Evolutionary conservation across 2,113 vertebrate species (phyloP), one percentile per base, ranked within the genome.

Genomic region (Poeciliopsis prolifica): DNA sequence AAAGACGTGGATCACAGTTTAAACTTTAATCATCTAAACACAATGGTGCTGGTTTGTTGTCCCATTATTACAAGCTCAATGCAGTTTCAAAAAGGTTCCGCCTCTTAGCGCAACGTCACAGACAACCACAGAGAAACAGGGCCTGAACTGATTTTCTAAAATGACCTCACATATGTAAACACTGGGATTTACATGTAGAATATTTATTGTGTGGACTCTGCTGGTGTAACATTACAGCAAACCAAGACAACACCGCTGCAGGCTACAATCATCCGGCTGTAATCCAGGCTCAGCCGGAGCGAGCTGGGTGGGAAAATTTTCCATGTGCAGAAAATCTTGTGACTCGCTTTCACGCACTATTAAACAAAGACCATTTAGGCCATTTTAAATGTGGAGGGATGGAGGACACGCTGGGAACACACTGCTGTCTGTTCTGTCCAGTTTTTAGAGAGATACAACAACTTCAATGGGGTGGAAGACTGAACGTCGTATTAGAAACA

Each of bases 261-360:
- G 61, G 65, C 73, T 62, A 63, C 70, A 75, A 83, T 80, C 65
- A 79, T 70, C 76, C 3, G 1, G 44, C 70, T 69, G 37, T 77
- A 86, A 88, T 79, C 81, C 68, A n/a, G 75, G 35, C 48, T 78
- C 3, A 65, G 54, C 63, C 72, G 26, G 54, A 65, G 79, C 11
- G 60, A 66, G 64, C 63, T 4, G 1, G 3, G 70, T 78, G 78
- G 73, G 72, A 73, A 85, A 65, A 40, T 2, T 28, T 72, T 77
- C 79, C 67, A 75, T 68, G 42, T 65, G 65, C 68, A 79, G 54
- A 40, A 75, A 75, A 61, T 82, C 81, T 78, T 80, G 67, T 82
- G 82, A 86, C 78, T 82, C 51, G 44, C 58, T 84, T 74, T 79
- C 33, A 63, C 78, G 75, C 19, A 1, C 64, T 28, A 15, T 68